These are phyloP conservation scores for Oncorhynchus mykiss DNA, from an alignment of 2,113 vertebrate genomes.

Conservation along the genomic window DNA sequence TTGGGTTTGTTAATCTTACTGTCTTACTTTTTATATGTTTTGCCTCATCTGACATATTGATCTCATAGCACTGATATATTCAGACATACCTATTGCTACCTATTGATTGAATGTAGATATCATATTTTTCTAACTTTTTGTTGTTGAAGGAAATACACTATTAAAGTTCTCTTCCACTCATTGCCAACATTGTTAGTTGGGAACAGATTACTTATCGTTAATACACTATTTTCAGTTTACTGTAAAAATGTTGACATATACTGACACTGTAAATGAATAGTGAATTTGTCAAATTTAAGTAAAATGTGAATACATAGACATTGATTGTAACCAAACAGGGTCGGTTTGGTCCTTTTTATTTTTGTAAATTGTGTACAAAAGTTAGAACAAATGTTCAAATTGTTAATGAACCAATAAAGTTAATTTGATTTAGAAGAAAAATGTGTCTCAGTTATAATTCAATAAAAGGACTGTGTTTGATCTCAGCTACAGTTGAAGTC, in stretches of 20 bases:
- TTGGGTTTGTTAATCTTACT: not conserved
- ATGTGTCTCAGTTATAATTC: too few species aligned
- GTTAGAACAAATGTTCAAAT: too few species aligned
- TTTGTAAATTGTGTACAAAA: not conserved
- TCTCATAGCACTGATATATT: not conserved
- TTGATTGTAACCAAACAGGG: not conserved
- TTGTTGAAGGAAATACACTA: not conserved
- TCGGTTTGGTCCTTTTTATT: not conserved
- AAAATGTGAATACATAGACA: not conserved
- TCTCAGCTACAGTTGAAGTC: too few species aligned
- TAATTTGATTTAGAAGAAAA: too few species aligned
- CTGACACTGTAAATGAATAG: too few species aligned
- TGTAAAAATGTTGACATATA: too few species aligned
- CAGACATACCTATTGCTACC: too few species aligned
- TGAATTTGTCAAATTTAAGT: too few species aligned
- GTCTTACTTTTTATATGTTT: constrained; percentile 1
- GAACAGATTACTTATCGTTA: not conserved
- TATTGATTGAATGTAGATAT: not conserved
- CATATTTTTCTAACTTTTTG: not conserved
- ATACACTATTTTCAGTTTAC: not conserved
- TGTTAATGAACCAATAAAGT: too few species aligned
- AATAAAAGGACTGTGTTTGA: too few species aligned
- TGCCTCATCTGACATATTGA: not conserved
- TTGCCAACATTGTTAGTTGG: not conserved
- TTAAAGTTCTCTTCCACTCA: not conserved